Percentiles rank a stretch among this genome's conserved stretches.
Conservation (phyloP, 2,888 invertebrate species). For the Lepidochrysops patricia region DNA sequence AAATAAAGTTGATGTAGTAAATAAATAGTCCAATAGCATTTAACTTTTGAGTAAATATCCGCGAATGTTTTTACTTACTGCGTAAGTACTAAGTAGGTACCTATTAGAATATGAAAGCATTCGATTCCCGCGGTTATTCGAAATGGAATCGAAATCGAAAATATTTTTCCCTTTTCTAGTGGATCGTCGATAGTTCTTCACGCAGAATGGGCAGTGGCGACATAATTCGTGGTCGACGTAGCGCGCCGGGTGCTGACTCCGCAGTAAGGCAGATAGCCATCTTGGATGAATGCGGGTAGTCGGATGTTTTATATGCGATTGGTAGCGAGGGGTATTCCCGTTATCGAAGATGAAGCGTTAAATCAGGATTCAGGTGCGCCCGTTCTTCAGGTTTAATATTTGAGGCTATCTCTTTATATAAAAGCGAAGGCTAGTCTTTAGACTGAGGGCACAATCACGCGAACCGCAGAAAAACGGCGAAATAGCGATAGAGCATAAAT, state of each 20-base stretch:
- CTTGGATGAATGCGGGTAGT: constrained; percentile 55
- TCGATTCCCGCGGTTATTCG: background rate
- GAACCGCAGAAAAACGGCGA: too few relatives aligned
- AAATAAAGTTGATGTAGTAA: too few relatives aligned
- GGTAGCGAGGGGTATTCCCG: constrained; percentile 53
- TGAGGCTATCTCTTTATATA: background rate
- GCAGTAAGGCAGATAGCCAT: constrained; percentile 50
- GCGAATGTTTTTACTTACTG: background rate
- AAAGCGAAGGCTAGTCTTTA: background rate
- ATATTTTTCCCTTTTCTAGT: constrained; percentile 41
- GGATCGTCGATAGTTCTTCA: constrained; percentile 26
- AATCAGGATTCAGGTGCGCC: constrained; percentile 61
- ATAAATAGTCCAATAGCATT: too few relatives aligned
- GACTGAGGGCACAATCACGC: too few relatives aligned
- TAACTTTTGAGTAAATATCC: background rate
- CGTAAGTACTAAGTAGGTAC: background rate
- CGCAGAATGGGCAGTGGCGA: constrained; percentile 42
- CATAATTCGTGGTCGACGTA: constrained; percentile 51
- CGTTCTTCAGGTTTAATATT: constrained; percentile 34
- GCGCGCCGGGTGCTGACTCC: constrained; percentile 40
- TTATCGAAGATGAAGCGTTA: constrained; percentile 55
- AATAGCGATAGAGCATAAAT: too few relatives aligned
- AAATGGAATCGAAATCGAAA: background rate
- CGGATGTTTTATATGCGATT: constrained; percentile 54
- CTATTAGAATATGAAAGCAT: background rate